Conservation (phyloP, 2,888 invertebrate species). For the Polyploca ridens region DNA sequence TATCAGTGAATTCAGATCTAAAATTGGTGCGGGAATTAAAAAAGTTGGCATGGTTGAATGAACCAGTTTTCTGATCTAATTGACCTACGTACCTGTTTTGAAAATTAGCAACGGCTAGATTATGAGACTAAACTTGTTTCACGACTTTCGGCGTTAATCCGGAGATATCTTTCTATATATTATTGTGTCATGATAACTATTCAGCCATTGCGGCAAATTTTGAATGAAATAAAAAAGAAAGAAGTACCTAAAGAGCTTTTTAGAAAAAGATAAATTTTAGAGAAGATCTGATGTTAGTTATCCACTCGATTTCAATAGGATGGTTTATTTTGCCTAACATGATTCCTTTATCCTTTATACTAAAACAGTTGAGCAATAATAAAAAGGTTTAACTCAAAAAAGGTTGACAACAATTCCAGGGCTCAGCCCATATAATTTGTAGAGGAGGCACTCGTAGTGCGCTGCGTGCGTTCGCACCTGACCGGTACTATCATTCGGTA, state of each 20-base stretch:
- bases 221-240: too few relatives aligned
- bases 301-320: too few relatives aligned
- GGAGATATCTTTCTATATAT: too few relatives aligned
- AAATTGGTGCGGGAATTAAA: not conserved
- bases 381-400: conserved; percentile 24
- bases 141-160: too few relatives aligned
- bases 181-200: too few relatives aligned
- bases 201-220: too few relatives aligned
- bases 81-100: not conserved
- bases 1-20: not conserved
- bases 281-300: too few relatives aligned
- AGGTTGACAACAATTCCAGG: conserved; percentile 34
- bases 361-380: conserved; percentile 14
- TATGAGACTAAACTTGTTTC: too few relatives aligned
- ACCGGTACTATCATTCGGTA: conserved; percentile 15
- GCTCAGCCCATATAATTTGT: conserved; percentile 38
- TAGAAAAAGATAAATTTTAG: too few relatives aligned
- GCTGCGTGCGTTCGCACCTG: conserved; percentile 22
- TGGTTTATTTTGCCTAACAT: not conserved
- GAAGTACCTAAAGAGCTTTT: too few relatives aligned
- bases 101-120: not conserved
- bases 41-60: not conserved
- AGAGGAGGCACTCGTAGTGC: conserved; percentile 33
- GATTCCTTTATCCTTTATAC: not conserved
- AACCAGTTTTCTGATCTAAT: not conserved